phyloP scores from a whole-genome alignment of 2,888 invertebrate species.

The Rosalia funebris region DNA sequence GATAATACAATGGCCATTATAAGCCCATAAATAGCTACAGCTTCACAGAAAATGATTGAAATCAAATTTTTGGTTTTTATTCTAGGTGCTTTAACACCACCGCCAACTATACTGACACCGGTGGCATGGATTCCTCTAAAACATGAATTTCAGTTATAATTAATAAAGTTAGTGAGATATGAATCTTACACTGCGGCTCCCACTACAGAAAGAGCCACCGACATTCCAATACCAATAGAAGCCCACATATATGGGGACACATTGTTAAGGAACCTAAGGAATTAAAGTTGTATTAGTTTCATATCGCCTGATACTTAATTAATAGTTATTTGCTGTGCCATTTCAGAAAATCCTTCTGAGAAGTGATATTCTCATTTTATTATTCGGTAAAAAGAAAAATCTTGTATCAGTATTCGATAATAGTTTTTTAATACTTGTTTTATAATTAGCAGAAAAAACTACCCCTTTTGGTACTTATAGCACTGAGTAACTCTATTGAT shows the following conservation, averaged over 20 bases:
- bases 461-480: no score
- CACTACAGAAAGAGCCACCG: slow-evolving; percentile 94
- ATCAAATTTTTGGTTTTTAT: slow-evolving; percentile 99
- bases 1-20: slow-evolving; percentile 98
- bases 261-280: slow-evolving; percentile 79
- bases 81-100: slow-evolving; percentile 97
- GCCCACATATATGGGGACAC: slow-evolving; percentile 99
- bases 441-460: no score
- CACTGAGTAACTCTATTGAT: no score
- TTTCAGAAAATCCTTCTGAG: no score
- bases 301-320: neutral
- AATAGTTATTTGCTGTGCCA: no score
- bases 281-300: slow-evolving; percentile 3
- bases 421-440: no score
- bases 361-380: no score
- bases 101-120: slow-evolving; percentile 95
- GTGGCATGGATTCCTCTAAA: slow-evolving; percentile 93
- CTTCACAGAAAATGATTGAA: slow-evolving; percentile 99
- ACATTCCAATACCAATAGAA: slow-evolving; percentile 87
- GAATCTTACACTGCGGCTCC: slow-evolving; percentile 88
- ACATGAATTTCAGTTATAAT: slow-evolving; percentile 36
- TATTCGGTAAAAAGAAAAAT: no score
- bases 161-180: neutral
- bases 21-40: slow-evolving; percentile 98
- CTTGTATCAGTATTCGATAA: no score